Evolutionary conservation across 2,113 vertebrate species (phyloP).

Genomic region (Anoura caudifer): DNA sequence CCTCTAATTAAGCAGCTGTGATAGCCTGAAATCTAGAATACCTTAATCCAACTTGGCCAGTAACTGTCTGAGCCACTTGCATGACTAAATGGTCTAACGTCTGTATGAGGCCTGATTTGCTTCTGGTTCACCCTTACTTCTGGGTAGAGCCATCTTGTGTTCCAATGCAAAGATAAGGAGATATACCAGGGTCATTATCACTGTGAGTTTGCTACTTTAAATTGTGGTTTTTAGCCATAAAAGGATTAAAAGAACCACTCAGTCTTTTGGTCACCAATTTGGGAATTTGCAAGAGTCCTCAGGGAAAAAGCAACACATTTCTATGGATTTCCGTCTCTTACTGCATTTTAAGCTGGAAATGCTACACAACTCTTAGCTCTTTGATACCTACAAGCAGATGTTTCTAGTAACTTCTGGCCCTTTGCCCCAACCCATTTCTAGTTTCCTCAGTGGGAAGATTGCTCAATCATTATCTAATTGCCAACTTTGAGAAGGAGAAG

Average conservation of each 20-base stretch:
- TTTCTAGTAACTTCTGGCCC: accelerated
- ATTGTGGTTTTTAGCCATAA: background rate
- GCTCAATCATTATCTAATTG: background rate
- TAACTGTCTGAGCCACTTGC: background rate
- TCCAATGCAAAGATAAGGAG: background rate
- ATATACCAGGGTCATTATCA: background rate
- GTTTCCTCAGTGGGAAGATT: background rate
- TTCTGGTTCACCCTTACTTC: background rate
- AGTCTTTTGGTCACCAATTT: background rate
- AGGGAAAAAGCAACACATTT: background rate
- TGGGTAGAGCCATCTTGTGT: background rate
- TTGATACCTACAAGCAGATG: background rate
- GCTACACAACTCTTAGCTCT: background rate
- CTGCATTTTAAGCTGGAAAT: background rate
- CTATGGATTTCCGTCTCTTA: background rate
- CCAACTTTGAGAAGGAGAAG: background rate
- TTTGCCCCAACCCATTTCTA: background rate
- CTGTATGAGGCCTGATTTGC: background rate
- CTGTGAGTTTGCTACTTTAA: background rate
- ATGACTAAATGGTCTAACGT: background rate
- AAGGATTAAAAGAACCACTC: background rate
- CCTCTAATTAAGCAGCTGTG: background rate
- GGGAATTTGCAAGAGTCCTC: background rate
- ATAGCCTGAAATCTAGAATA: background rate
- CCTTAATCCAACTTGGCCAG: background rate